Base-by-base conservation (phyloP, 2,113 vertebrate genomes). In the Andinoacara biseriatus region DNA sequence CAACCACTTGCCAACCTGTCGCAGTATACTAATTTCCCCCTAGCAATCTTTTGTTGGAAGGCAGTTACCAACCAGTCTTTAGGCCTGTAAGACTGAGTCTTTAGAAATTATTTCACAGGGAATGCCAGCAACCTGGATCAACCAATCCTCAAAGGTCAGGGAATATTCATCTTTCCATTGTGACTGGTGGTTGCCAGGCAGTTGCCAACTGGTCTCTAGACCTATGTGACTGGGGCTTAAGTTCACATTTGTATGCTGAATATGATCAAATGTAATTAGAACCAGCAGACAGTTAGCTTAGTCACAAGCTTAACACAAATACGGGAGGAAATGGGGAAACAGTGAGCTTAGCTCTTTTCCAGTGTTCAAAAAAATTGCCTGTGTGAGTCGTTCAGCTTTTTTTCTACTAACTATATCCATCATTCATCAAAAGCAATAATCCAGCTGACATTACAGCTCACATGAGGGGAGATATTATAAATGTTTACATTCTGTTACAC, bases 401-500 rank as follows among this genome's bases (percentile, higher is more conserved):
- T 49, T 49, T 49, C 22, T 29, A 29, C 15, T 49, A 0, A 67
- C 63, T 46, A 67, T 46, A 26, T 46, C 15, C 65, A 69, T 26
- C 24, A 69, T 29, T 46, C 24, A 20, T 49, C 17, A 2, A 49
- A 20, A 69, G 2, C 3, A 69, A 49, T 24, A 49, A 29, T 49
- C 18, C 17, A 49, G 40, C 65, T 49, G 2, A 69, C 15, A 29
- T 49, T 69, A 49, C 1, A 24, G 65, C 9, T 69, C 24, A 69
- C 24, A 20, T 69, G 15, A 69, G 9, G 5, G 40, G 43, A 18
- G 24, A 20, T 69, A 69, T 46, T 69, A 15, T 69, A 69, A 69
- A 69, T 69, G 15, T 69, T 69, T 49, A 67, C 65, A 69, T 49
- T 49, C 43, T 69, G 63, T 49, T 69, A 49, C 63, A 69, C 24